phyloP scores from a whole-genome alignment of 2,113 vertebrate species.

The Galbula dea region DNA sequence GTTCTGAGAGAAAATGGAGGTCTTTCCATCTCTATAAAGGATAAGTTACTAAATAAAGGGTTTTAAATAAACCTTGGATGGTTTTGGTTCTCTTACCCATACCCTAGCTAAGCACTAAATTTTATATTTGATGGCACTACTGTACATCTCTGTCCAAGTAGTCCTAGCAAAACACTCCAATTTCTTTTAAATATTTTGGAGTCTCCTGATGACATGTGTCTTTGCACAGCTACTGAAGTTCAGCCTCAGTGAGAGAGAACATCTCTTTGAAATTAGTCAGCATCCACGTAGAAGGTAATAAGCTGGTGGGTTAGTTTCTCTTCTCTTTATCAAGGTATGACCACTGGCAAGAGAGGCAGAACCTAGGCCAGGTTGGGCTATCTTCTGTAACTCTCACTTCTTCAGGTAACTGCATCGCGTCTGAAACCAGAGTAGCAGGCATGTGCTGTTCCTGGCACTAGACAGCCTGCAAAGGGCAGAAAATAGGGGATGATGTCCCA shows the following conservation, averaged over 20 bases:
- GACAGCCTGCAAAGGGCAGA: background rate
- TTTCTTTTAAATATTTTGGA: background rate
- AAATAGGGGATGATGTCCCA: rapidly evolving
- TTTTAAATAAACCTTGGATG: background rate
- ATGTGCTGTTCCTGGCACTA: rapidly evolving
- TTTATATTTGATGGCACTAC: background rate
- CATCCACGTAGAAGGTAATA: background rate
- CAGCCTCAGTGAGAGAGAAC: background rate
- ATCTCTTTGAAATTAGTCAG: background rate
- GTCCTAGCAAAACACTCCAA: background rate
- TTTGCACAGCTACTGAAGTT: background rate
- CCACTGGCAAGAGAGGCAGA: background rate
- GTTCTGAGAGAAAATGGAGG: background rate
- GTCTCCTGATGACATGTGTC: background rate
- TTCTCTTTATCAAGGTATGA: background rate
- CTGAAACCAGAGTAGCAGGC: background rate
- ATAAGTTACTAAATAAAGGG: background rate
- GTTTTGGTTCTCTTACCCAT: background rate
- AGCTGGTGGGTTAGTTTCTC: background rate
- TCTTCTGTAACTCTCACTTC: background rate
- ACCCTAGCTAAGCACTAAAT: background rate
- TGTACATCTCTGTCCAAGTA: background rate
- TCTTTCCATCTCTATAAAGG: background rate
- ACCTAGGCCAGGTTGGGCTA: background rate
- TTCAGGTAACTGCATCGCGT: background rate